Evolutionary conservation across 2,888 invertebrate genomes (phyloP), one percentile per base, ranked within the genome.

Genomic region (Pristionchus mayeri): DNA sequence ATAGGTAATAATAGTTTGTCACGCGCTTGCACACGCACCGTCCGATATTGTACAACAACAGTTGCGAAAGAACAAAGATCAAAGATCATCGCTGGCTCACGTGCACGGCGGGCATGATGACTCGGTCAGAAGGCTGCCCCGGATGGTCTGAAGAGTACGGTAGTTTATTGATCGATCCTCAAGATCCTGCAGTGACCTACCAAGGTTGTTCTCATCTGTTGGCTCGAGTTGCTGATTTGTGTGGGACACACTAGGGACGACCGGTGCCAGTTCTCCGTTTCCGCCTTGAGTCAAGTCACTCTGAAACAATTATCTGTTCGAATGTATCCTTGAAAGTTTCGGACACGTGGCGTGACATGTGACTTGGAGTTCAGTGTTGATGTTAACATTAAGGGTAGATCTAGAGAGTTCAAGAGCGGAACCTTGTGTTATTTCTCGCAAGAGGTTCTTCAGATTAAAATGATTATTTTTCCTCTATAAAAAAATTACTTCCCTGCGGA

Each of bases 1-100:
- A n/a, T n/a, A n/a, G n/a, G n/a, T n/a, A n/a, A n/a, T n/a, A 57
- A 57, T 57, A 57, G 57, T 57, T 57, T 57, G 24, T 57, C 57
- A 24, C 57, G 24, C 57, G 24, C 21, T 57, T 3, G 57, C 57
- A 24, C 24, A 21, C 57, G 44, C n/a, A 44, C 44, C 57, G 57
- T 57, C 57, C 21, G 24, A 21, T 4, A 57, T 21, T 57, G 21
- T 57, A 57, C 57, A 57, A 54, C 18, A 57, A 54, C 7, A 54
- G n/a, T n/a, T 54, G 54, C 3, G n/a, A 21, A n/a, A n/a, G n/a
- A 57, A 24, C 57, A 57, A 27, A 27, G 9, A n/a, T n/a, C 3
- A 18, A n/a, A n/a, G 4, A 24, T 57, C 57, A 57, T n/a, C 21
- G 57, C 57, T 57, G 57, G n/a, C n/a, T 24, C 57, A 57, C 57